These are phyloP conservation scores for Lepus oiostolus DNA, from an alignment of 2,797 vertebrate species.

Conservation along the genomic window DNA sequence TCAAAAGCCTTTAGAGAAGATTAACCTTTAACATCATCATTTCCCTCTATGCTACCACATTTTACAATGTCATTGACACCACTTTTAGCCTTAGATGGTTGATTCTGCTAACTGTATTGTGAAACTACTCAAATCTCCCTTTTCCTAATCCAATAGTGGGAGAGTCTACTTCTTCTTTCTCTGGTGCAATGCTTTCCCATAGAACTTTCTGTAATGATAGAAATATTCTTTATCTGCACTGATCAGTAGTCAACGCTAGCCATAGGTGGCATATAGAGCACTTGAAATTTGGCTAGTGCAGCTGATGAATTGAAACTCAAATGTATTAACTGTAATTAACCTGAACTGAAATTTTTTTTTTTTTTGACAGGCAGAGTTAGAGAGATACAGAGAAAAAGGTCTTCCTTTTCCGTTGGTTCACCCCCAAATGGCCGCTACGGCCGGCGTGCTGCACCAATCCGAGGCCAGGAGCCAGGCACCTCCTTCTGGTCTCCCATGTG, in stretches of 20 bases:
- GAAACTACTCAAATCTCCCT: slow-evolving; percentile 48
- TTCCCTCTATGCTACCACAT: slow-evolving; percentile 39
- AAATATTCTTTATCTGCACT: neutral
- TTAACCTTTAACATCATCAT: slow-evolving; percentile 63
- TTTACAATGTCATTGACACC: slow-evolving; percentile 58
- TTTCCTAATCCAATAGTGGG: neutral
- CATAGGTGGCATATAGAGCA: neutral
- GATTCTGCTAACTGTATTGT: slow-evolving; percentile 61
- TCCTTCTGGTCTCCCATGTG: too few relatives aligned
- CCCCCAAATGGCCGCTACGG: too few relatives aligned
- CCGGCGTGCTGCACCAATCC: too few relatives aligned
- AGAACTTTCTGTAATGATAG: neutral
- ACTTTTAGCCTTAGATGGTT: slow-evolving; percentile 49
- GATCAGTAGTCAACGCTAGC: neutral
- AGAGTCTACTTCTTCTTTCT: neutral
- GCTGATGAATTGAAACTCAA: neutral
- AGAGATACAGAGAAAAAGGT: too few relatives aligned
- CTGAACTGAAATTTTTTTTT: neutral
- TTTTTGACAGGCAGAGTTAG: too few relatives aligned
- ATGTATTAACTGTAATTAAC: neutral
- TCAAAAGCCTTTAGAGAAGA: slow-evolving; percentile 65
- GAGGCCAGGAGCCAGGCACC: too few relatives aligned
- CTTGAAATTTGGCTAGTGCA: neutral
- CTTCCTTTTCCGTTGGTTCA: too few relatives aligned
- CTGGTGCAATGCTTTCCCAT: neutral